Base-by-base conservation (phyloP, 2,797 vertebrate genomes). In the Chaunax sp. region DNA sequence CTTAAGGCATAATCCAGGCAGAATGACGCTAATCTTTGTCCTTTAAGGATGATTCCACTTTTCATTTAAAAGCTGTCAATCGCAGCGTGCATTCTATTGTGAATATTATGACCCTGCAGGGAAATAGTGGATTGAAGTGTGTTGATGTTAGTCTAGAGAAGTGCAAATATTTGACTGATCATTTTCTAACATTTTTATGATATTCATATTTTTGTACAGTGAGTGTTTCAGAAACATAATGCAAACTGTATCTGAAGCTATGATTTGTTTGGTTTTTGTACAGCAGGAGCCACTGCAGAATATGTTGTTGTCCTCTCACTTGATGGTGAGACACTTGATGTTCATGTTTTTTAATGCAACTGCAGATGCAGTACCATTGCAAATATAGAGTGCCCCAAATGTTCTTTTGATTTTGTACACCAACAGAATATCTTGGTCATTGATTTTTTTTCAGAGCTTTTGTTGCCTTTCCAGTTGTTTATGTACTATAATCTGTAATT, bases 1-100 rank as follows among this genome's bases (percentile, higher is more conserved):
- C 54, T 71, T 60, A 38, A 37, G 54, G 49, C 65, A 40, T 74
- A 77, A 70, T 75, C 67, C 64, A 47, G 46, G 56, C 81, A 67
- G 46, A 72, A 61, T 61, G 16, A 75, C 72, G 35, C 25, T 56
- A 72, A 68, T 75, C 64, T 64, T 53, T 66, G 61, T 68, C 66
- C 33, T 80, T 69, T 25, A 44, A 69, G 62, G 49, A 70, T 67
- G 5, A 56, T 72, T 80, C 72, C 12, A 57, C 52, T 68, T 62
- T 50, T 67, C 37, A 45, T 20, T 19, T 41, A 30, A 57, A 68
- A 43, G 7, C 20, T 51, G 52, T 71, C 50, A 43, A 1, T 43
- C 33, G 22, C 60, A 20, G 23, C 25, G 16, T 28, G 18, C 14
- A 3, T 12, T 38, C 25, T 52, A 14, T 75, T 75, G 30, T 45